A percentile compares a stretch with the other conserved stretches of the same genome.
Conservation (phyloP, 1,140 invertebrate genomes). For the Trinorchestia longiramus region DNA sequence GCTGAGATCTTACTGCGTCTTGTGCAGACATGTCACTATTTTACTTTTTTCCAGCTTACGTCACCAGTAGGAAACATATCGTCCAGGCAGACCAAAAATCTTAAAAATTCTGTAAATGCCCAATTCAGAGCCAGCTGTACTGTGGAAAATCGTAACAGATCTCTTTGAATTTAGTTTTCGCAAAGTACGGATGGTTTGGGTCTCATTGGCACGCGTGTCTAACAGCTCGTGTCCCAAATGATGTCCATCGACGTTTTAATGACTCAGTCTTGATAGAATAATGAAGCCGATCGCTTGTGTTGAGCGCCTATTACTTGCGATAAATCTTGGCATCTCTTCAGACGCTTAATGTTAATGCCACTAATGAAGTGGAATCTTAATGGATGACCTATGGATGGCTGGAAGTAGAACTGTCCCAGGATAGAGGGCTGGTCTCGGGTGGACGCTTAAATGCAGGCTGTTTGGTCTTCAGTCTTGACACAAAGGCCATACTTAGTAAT, state of each 20-base stretch:
- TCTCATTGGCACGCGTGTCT: background rate
- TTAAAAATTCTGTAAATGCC: background rate
- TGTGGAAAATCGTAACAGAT: background rate
- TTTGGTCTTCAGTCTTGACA: conserved; percentile 5
- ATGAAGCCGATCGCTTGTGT: background rate
- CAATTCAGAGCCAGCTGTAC: background rate
- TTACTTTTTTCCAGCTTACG: background rate
- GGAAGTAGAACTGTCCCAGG: background rate
- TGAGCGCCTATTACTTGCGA: background rate
- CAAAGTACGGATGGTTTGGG: background rate
- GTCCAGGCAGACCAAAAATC: background rate
- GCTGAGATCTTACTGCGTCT: background rate
- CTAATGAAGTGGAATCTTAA: background rate
- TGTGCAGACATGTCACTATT: background rate
- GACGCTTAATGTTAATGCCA: background rate
- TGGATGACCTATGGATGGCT: background rate
- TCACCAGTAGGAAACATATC: background rate
- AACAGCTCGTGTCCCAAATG: background rate
- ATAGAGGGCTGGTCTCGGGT: background rate
- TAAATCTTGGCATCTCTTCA: background rate
- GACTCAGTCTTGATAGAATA: background rate
- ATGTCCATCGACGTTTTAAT: background rate
- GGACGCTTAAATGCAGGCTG: background rate
- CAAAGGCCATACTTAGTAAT: background rate
- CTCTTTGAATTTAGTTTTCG: background rate